These are phyloP conservation scores for Lycaon pictus DNA, from an alignment of 2,113 vertebrate genomes.

Conservation along the genomic window DNA sequence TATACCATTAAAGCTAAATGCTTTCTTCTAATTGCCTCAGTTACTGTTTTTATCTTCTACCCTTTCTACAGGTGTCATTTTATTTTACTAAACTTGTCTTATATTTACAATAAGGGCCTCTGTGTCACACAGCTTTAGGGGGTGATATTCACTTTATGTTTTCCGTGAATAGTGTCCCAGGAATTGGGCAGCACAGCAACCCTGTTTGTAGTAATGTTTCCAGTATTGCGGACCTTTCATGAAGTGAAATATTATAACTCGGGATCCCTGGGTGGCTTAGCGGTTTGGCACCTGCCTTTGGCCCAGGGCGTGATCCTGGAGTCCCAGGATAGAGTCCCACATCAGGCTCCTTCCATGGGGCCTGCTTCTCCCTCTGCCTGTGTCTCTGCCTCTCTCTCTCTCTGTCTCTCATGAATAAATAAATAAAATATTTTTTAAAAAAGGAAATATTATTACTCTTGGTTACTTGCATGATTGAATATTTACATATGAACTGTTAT, in stretches of 20 bases:
- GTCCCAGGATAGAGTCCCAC: too few relatives aligned
- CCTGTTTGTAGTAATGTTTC: not conserved
- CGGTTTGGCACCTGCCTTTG: too few relatives aligned
- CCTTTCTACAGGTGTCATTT: not conserved
- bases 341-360: too few relatives aligned
- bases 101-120: not conserved
- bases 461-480: not conserved
- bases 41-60: not conserved
- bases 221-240: not conserved
- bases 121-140: not conserved
- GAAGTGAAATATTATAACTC: not conserved
- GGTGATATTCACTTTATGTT: not conserved
- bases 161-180: not conserved
- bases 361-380: too few relatives aligned
- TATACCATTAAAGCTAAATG: constrained; percentile 43
- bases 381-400: too few relatives aligned
- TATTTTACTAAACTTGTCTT: constrained; percentile 29
- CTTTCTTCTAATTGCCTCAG: not conserved
- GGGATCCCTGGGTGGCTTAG: too few relatives aligned
- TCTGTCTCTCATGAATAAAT: too few relatives aligned
- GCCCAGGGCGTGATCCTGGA: too few relatives aligned
- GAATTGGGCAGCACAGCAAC: not conserved
- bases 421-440: too few relatives aligned
- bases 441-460: not conserved
- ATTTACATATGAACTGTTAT: not conserved